phyloP scores from a whole-genome alignment of 2,113 vertebrate genomes.

The Malurus melanocephalus region DNA sequence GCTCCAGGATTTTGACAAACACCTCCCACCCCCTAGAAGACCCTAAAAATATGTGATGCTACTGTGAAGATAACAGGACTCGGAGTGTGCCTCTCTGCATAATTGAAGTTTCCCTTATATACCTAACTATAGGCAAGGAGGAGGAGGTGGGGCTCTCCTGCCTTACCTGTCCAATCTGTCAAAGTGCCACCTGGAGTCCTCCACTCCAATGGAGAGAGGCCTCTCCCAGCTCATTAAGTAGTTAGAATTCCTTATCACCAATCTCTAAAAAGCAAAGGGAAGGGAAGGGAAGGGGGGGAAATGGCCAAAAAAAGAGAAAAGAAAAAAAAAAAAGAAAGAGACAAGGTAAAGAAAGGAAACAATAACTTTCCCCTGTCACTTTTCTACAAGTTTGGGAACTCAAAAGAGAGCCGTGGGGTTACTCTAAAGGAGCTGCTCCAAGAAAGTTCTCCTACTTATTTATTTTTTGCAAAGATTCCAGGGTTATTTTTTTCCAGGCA shows the following conservation, averaged over 20 bases:
- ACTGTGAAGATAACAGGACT: conserved; percentile 79
- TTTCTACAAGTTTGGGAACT: conserved; percentile 46
- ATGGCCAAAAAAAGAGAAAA: background rate
- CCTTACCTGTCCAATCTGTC: conserved; percentile 93
- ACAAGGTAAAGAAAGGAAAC: conserved; percentile 35
- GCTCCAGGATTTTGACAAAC: conserved; percentile 93
- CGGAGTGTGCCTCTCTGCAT: conserved; percentile 79
- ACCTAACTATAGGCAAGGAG: conserved; percentile 79
- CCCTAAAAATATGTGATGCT: conserved; percentile 74
- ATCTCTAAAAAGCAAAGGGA: conserved; percentile 71
- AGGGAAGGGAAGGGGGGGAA: background rate
- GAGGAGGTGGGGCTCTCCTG: conserved; percentile 81
- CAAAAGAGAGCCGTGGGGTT: background rate
- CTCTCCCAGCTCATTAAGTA: conserved; percentile 82
- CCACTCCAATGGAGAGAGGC: conserved; percentile 80
- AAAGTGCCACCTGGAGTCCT: conserved; percentile 88
- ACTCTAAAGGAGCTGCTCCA: background rate
- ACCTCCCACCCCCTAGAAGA: conserved; percentile 83
- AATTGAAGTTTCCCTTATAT: conserved; percentile 90
- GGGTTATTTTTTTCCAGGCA: background rate
- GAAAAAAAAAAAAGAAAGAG: background rate
- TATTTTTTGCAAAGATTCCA: background rate
- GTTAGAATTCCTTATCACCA: conserved; percentile 85
- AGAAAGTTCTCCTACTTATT: background rate
- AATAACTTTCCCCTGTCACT: conserved; percentile 66